Conservation (phyloP, 2,797 vertebrate genomes). For the Semotilus atromaculatus region DNA sequence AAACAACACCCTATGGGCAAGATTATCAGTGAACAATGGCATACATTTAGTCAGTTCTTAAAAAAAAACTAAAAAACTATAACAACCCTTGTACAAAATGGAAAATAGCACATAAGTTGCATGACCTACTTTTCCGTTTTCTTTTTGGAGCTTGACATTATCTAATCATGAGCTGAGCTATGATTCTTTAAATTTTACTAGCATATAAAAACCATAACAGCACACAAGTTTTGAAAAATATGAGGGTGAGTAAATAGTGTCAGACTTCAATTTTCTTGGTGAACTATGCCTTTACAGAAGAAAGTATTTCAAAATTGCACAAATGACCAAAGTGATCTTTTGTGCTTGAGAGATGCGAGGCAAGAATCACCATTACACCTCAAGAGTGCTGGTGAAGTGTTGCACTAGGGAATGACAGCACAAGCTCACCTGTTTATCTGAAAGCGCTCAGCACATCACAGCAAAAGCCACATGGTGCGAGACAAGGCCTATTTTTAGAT, state of each 20-base stretch:
- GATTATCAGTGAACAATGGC: neutral
- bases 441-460: slow-evolving; percentile 32
- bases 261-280: neutral
- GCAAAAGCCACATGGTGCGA: neutral
- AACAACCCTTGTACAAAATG: neutral
- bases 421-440: slow-evolving; percentile 35
- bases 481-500: slow-evolving; percentile 71
- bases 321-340: neutral
- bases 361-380: neutral
- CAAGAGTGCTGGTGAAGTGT: neutral
- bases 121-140: neutral
- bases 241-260: neutral
- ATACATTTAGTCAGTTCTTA: neutral
- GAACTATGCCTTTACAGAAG: neutral
- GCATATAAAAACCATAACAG: neutral
- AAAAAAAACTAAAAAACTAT: neutral
- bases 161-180: neutral
- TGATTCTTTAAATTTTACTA: neutral
- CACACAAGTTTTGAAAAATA: neutral
- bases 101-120: neutral
- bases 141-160: neutral
- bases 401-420: slow-evolving; percentile 8
- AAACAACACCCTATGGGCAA: neutral
- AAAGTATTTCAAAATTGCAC: neutral
- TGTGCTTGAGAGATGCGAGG: neutral